Percentiles rank a stretch among this genome's conserved stretches.
These are phyloP conservation scores for Sebastiscus tertius DNA, from an alignment of 2,797 vertebrate genomes.

Conservation along the genomic window DNA sequence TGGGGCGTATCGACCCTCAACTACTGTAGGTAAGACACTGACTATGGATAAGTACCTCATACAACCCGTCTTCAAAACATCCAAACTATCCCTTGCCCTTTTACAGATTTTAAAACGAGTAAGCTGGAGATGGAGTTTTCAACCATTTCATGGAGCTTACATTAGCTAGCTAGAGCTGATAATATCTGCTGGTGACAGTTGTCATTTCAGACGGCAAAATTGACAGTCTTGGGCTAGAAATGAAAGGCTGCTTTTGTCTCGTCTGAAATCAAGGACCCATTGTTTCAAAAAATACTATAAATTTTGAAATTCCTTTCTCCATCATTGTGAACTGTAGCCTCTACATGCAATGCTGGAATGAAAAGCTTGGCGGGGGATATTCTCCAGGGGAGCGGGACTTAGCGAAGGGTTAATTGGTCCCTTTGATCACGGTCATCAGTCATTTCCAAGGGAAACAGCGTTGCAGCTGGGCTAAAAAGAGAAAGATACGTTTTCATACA, in stretches of 20 bases:
- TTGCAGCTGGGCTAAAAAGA: background rate
- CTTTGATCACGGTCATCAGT: slow-evolving; percentile 7
- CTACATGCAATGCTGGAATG: background rate
- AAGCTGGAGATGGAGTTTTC: background rate
- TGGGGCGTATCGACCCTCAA: background rate
- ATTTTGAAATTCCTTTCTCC: background rate
- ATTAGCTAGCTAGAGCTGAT: background rate
- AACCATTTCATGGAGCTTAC: background rate
- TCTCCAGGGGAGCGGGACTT: background rate
- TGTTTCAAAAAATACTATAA: background rate
- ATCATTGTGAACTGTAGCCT: background rate
- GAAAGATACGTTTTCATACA: background rate
- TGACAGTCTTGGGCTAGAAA: background rate
- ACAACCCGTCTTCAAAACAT: background rate
- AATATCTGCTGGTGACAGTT: background rate
- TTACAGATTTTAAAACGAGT: background rate
- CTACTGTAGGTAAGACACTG: background rate
- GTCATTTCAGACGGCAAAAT: background rate
- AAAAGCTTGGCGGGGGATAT: background rate
- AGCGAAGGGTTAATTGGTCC: background rate
- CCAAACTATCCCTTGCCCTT: background rate
- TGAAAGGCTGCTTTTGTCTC: background rate
- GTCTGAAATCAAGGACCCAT: background rate
- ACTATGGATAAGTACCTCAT: background rate
- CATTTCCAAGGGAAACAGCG: slow-evolving; percentile 9